phyloP scores from a whole-genome alignment of 2,113 vertebrate genomes.

The Dipodomys merriami region DNA sequence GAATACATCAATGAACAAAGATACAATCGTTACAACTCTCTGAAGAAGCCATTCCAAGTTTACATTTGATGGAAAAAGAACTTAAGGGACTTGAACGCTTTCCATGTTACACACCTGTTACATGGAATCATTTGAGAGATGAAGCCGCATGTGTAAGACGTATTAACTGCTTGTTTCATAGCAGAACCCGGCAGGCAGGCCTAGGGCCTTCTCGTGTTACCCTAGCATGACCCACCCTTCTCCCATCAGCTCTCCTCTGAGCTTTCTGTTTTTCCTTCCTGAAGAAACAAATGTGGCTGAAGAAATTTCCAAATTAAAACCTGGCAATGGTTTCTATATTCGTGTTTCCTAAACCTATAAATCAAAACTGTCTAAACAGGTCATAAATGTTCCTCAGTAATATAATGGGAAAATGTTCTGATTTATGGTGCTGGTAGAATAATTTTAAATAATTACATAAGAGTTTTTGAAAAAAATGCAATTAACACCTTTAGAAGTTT shows the following conservation, averaged over 20 bases:
- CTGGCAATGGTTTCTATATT: slow-evolving; percentile 75
- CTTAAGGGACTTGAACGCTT: not conserved
- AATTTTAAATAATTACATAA: slow-evolving; percentile 82
- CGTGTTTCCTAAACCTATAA: slow-evolving; percentile 81
- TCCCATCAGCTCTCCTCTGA: not conserved
- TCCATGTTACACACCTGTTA: not conserved
- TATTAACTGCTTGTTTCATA: not conserved
- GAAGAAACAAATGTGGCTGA: slow-evolving; percentile 64
- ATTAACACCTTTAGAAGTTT: slow-evolving; percentile 86
- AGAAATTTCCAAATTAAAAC: slow-evolving; percentile 80
- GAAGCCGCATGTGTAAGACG: not conserved
- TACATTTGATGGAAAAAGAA: not conserved
- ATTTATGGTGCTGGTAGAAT: slow-evolving; percentile 76
- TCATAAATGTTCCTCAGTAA: slow-evolving; percentile 71
- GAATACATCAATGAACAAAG: not conserved
- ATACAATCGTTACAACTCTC: not conserved
- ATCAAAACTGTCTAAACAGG: slow-evolving; percentile 80
- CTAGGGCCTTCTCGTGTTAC: not conserved
- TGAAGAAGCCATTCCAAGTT: not conserved
- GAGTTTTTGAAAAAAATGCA: slow-evolving; percentile 85
- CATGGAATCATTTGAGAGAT: not conserved
- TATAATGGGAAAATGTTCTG: slow-evolving; percentile 69
- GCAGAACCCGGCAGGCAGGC: not conserved
- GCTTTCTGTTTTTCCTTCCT: slow-evolving; percentile 35
- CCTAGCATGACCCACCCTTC: not conserved